Evolutionary conservation across 2,113 vertebrate genomes (phyloP), one percentile per base, ranked within the genome.

Genomic region (mouse (Mus musculus)): DNA sequence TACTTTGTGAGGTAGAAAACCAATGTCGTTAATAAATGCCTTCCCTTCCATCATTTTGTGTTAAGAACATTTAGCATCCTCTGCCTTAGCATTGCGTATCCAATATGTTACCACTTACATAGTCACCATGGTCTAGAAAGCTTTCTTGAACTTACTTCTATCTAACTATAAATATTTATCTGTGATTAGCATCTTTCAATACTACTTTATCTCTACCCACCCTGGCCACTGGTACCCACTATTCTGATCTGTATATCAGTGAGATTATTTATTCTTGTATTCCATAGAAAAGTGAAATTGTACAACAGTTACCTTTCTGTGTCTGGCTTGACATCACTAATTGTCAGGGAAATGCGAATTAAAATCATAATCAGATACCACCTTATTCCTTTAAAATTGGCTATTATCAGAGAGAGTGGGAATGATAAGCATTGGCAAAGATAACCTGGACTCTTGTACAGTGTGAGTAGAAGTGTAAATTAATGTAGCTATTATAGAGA

Each of bases 311-410:
- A 61, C 87, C 39, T 63, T 61, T 39, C 33, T 88, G 54, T 54
- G 28, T 76, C 63, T 88, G 42, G 11, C 5, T 73, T 73, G n/a
- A 26, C 13, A 72, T 88, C 81, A 87, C 39, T 80, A 78, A 87
- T 87, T 63, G 67, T 87, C 8, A 78, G 73, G 63, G 39, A 91
- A 95, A 87, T 80, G 30, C 73, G 80, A 61, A 95, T 95, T 65
- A 61, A 87, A 77, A 71, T 11, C 33, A 17, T 28, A 87, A 67
- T 61, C 63, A 91, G 52, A 61, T 71, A 61, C 46, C 65, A 87
- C 78, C 65, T 80, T 12, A 72, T 72, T 84, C 59, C 61, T 85
- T 94, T 87, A 19, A 87, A 89, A 73, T 72, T 87, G 52, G 24
- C 61, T 86, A 59, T 90, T 49, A 87, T 49, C 20, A 49, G 63